These are phyloP conservation scores for Laticauda laticaudata DNA, from an alignment of 2,113 vertebrate species.

Conservation along the genomic window DNA sequence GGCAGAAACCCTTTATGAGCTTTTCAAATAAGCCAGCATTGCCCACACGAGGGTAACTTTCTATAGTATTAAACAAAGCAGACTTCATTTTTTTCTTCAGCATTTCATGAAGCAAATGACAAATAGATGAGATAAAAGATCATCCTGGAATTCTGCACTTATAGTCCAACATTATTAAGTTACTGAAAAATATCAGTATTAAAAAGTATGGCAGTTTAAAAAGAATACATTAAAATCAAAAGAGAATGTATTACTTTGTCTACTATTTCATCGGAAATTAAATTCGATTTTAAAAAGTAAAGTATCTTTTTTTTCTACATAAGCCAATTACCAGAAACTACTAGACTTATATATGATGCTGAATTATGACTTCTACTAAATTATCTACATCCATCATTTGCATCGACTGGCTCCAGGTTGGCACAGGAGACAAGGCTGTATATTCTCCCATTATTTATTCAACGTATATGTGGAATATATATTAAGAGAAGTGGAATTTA, in stretches of 20 bases:
- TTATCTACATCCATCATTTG: not conserved
- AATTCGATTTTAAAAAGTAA: not conserved
- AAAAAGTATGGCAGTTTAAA: not conserved
- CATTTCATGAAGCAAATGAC: constrained; percentile 70
- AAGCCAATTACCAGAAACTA: not conserved
- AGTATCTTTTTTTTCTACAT: not conserved
- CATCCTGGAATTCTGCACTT: constrained; percentile 43
- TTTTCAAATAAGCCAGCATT: constrained; percentile 83
- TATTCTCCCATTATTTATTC: not conserved
- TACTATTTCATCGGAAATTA: not conserved
- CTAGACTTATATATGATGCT: not conserved
- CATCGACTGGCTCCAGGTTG: not conserved
- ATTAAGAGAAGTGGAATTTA: not conserved
- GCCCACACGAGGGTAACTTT: constrained; percentile 79
- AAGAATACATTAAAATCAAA: constrained; percentile 1
- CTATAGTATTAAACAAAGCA: constrained; percentile 77
- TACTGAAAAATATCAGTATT: constrained; percentile 4
- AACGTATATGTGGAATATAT: not conserved
- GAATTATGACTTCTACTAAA: not conserved
- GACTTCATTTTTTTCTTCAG: constrained; percentile 71
- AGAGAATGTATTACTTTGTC: not conserved
- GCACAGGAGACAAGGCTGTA: constrained; percentile 12
- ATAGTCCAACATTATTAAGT: constrained; percentile 33
- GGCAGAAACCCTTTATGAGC: constrained; percentile 86
- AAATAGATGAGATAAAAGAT: constrained; percentile 62